phyloP scores from a whole-genome alignment of 2,113 vertebrate genomes.

The Lamprologus callipterus region DNA sequence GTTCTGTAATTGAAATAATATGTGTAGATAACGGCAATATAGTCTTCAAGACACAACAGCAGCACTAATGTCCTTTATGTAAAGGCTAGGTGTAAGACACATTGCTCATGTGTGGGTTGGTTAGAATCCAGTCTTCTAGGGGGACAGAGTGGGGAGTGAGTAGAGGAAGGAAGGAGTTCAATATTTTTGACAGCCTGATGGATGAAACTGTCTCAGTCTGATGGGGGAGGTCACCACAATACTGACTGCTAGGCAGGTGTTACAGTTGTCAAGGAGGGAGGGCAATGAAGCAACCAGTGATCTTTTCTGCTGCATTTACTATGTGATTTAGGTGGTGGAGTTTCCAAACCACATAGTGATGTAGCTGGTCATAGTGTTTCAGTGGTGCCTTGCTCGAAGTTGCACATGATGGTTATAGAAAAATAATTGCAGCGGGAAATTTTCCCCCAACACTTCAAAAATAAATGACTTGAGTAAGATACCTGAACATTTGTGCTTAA shows the following conservation, averaged over 20 bases:
- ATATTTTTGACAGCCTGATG: no score
- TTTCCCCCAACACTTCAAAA: not conserved
- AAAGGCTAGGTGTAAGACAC: not conserved
- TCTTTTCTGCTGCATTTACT: not conserved
- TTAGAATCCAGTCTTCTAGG: not conserved
- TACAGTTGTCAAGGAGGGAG: fast-evolving
- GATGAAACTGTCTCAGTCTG: not conserved
- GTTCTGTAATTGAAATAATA: not conserved
- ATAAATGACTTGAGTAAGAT: not conserved
- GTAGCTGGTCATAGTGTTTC: not conserved
- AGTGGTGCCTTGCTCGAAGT: not conserved
- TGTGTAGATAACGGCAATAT: not conserved
- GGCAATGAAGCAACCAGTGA: not conserved
- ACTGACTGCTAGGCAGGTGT: not conserved
- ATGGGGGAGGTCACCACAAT: not conserved
- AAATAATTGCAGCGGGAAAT: not conserved
- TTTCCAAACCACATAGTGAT: not conserved
- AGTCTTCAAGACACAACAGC: not conserved
- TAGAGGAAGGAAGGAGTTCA: not conserved
- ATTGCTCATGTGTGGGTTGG: not conserved
- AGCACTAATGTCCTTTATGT: not conserved
- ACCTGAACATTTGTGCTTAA: not conserved
- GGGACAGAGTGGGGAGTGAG: not conserved
- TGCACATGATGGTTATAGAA: not conserved
- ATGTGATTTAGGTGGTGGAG: not conserved